Base-by-base conservation (phyloP, 2,888 invertebrate species). In the Nudaria mundana region DNA sequence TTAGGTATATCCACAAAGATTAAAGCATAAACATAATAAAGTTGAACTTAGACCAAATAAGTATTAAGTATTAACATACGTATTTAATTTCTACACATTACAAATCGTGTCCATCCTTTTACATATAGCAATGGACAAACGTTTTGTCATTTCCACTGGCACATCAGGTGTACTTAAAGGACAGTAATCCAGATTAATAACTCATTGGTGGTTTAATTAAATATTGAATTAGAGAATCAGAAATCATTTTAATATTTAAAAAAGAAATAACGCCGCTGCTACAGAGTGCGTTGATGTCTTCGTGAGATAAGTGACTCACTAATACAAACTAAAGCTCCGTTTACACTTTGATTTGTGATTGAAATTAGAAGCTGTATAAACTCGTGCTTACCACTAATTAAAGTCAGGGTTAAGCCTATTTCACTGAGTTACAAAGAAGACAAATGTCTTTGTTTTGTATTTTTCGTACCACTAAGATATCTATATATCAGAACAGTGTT, bases 101-200 rank as follows among this genome's bases (percentile, higher is more conserved):
- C 60, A 65, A 49, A 57, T 49, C 44, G 60, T 57, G 66, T 57
- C 46, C 61, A 69, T 70, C 71, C 63, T 65, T 70, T 76, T 75
- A 76, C 63, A 63, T 7, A 20, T 20, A 5, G 68, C 63, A 71
- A 78, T 76, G 79, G 77, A 78, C 79, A 80, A 80, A 83, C 73
- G 80, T 78, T 82, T 80, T 77, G 67, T 75, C 67, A 76, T 75
- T 67, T 71, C 69, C 71, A 59, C 69, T 66, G 64, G 56, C 74
- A 61, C 63, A 72, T 75, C 74, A 66, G 56, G 69, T 63, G 66
- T 63, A 69, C 67, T 71, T 71, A 65, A 76, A 63, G 46, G 82
- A 85, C 86, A 81, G 71, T 88, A 85, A 88, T 76, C 81, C 76
- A 67, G 73, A 76, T 80, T 83, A 82, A 84, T 72, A 71, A 69